Evolutionary conservation across 2,113 vertebrate species (phyloP).

Genomic region (Protobothrops mucrosquamatus): DNA sequence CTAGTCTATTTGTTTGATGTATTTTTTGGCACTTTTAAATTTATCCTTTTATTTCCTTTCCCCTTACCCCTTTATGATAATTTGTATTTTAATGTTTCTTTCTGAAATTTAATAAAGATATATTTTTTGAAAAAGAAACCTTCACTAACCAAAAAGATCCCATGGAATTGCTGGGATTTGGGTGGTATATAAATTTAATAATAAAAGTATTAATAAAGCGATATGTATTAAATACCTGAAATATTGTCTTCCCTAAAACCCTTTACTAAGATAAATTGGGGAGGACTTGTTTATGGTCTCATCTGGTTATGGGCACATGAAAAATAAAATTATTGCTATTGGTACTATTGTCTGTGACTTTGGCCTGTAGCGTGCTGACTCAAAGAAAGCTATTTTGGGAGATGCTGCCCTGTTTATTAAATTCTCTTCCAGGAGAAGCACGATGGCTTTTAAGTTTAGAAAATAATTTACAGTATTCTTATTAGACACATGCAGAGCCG

Average conservation of each 20-base stretch:
- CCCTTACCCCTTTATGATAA: not conserved
- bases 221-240: not conserved
- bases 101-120: not conserved
- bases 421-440: not conserved
- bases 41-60: not conserved
- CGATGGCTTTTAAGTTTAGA: not conserved
- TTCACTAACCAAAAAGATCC: not conserved
- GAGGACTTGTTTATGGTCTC: not conserved
- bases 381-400: not conserved
- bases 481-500: not conserved
- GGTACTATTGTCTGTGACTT: not conserved
- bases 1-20: not conserved
- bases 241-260: not conserved
- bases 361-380: not conserved
- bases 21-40: not conserved
- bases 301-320: not conserved
- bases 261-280: not conserved
- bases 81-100: not conserved
- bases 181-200: not conserved
- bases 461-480: not conserved
- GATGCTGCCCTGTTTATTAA: not conserved
- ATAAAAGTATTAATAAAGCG: not conserved
- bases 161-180: not conserved
- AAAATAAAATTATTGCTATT: not conserved
- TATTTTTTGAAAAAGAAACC: too few relatives aligned